phyloP scores from a whole-genome alignment of 53 echinoderm and acorn worm genomes.

The Astropecten irregularis region DNA sequence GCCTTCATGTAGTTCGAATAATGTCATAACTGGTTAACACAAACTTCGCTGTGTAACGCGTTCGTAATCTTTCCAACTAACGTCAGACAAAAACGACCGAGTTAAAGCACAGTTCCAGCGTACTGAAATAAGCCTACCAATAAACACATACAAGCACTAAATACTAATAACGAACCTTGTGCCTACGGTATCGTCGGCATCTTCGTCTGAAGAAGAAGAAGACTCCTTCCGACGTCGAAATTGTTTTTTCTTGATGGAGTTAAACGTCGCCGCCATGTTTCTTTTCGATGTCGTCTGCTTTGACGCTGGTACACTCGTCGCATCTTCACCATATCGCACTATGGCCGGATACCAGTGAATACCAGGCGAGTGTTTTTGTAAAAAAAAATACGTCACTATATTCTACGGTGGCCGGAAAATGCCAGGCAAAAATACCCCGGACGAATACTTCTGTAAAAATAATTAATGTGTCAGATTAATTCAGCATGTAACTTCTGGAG shows the following conservation, averaged over 20 bases:
- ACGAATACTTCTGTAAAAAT: too few relatives aligned
- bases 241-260: conserved; percentile 68
- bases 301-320: background rate
- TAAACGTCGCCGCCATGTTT: conserved; percentile 6
- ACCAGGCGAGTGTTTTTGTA: too few relatives aligned
- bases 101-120: background rate
- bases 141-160: too few relatives aligned
- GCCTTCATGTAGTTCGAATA: too few relatives aligned
- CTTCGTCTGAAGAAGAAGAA: conserved; percentile 49
- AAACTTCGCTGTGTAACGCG: background rate
- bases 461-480: too few relatives aligned
- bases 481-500: too few relatives aligned
- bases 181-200: conserved; percentile 21
- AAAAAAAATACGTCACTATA: too few relatives aligned
- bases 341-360: too few relatives aligned
- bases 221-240: conserved; percentile 70
- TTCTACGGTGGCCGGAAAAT: too few relatives aligned
- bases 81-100: background rate
- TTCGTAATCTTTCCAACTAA: too few relatives aligned
- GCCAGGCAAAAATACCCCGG: too few relatives aligned
- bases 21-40: background rate
- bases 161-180: background rate
- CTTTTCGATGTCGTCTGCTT: background rate
- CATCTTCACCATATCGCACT: too few relatives aligned
- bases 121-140: background rate